These are phyloP conservation scores for Ia io DNA, from an alignment of 2,113 vertebrate species.

Conservation along the genomic window DNA sequence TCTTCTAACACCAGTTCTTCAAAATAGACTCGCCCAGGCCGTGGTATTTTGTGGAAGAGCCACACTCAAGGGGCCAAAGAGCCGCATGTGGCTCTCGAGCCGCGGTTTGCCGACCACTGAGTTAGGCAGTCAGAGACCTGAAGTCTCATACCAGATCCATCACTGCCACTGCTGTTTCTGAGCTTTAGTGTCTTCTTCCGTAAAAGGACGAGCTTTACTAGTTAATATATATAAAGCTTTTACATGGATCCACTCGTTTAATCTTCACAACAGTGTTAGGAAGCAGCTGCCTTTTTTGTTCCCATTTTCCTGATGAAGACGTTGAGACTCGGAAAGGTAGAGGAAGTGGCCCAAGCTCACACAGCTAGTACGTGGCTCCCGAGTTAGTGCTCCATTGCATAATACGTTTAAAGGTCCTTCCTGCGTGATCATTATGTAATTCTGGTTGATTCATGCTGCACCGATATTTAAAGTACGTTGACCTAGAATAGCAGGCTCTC, in stretches of 20 bases:
- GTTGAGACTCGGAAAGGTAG: background rate
- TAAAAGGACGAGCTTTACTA: background rate
- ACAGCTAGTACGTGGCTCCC: background rate
- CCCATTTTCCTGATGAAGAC: conserved; percentile 23
- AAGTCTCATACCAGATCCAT: background rate
- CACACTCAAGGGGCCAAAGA: too few relatives aligned
- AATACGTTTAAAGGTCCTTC: conserved; percentile 24
- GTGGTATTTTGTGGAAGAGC: too few relatives aligned
- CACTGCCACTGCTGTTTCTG: background rate
- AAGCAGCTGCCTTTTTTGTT: background rate
- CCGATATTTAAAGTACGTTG: conserved; percentile 53
- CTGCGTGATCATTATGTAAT: conserved; percentile 45
- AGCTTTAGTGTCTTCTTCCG: background rate
- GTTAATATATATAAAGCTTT: conserved; percentile 3
- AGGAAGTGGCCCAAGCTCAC: background rate
- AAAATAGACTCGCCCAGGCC: too few relatives aligned
- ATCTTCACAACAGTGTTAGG: background rate
- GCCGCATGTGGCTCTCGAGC: too few relatives aligned
- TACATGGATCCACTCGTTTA: background rate
- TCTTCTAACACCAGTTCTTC: too few relatives aligned
- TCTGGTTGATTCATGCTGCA: conserved; percentile 43
- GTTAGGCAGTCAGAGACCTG: background rate
- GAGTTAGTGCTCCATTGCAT: background rate
- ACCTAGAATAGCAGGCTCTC: conserved; percentile 26
- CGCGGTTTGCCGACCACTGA: too few relatives aligned